Conservation (phyloP, 2,888 invertebrate species). For the Tigriopus californicus region DNA sequence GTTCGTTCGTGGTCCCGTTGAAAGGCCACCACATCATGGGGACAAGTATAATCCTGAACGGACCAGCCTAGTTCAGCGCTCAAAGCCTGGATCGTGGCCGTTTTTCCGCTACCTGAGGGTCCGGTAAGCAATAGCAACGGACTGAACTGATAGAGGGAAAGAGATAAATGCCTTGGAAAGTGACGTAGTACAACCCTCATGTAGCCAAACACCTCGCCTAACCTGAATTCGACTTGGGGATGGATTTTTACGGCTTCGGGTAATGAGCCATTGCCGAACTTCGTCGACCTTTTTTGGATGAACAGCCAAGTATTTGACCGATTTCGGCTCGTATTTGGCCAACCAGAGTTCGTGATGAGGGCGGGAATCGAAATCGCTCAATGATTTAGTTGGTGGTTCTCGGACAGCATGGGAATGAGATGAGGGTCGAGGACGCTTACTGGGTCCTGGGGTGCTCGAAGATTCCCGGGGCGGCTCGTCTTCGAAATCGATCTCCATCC, state of each 20-base stretch:
- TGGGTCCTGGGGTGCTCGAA: not conserved
- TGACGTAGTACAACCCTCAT: too few species aligned
- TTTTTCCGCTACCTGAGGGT: slow-evolving; percentile 68
- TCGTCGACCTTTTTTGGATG: slow-evolving; percentile 54
- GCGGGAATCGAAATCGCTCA: too few species aligned
- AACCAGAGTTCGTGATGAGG: slow-evolving; percentile 13
- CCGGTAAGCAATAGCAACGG: slow-evolving; percentile 38
- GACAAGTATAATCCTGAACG: slow-evolving; percentile 63
- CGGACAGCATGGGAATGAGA: not conserved
- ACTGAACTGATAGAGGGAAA: too few species aligned
- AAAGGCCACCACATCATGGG: slow-evolving; percentile 25
- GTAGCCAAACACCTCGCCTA: too few species aligned
- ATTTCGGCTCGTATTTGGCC: slow-evolving; percentile 37
- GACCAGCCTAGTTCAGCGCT: slow-evolving; percentile 41
- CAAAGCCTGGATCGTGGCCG: slow-evolving; percentile 45
- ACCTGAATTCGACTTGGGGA: too few species aligned
- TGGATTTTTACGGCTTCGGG: too few species aligned
- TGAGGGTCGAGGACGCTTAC: too few species aligned
- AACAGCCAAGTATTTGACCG: slow-evolving; percentile 45
- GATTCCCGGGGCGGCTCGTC: not conserved
- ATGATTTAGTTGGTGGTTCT: not conserved
- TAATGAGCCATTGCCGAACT: slow-evolving; percentile 45
- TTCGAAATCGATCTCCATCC: not conserved
- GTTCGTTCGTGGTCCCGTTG: slow-evolving; percentile 22
- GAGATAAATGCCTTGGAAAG: slow-evolving; percentile 32